Evolutionary conservation across 2,797 vertebrate genomes (phyloP), one percentile per base, ranked within the genome.

Genomic region (Sus cebifrons): DNA sequence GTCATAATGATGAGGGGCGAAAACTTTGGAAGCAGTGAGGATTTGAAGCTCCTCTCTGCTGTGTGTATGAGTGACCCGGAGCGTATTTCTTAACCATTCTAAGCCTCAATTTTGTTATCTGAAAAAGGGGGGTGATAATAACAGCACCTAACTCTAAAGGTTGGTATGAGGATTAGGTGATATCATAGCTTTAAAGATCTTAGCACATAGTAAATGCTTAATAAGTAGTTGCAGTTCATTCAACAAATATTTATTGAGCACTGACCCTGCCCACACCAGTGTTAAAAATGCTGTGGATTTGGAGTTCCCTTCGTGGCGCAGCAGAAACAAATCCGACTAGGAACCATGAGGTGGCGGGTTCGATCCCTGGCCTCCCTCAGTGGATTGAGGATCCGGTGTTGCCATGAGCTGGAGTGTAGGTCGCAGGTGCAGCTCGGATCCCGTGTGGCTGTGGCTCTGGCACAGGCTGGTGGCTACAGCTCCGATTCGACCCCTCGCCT

Each of bases 101-200:
- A 68, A 92, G 89, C 79, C 67, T 96, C 71, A 36, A 21, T 93
- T 91, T 89, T 93, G 79, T 91, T 70, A 79, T 95, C 89, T 95
- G 49, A 94, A 60, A 94, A 90, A 84, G 36, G 17, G 44, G 44
- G 44, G 44, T 49, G 9, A 6, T 88, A 64, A 73, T 83, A 52
- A 86, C 9, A 75, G 58, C 32, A 29, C 64, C 77, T 89, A 52
- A 20, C 73, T 97, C 23, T n/a, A 49, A 27, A 84, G 77, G 32
- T 83, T 91, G 86, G 68, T 36, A 58, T 85, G 89, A 93, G 49
- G 58, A 73, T 40, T 44, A 52, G 60, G 62, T 89, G 65, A 87
- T 60, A 81, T 77, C 25, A 67, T 40, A 64, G 81, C 84, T 77
- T 75, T 73, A 73, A 77, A 96, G 77, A 71, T 52, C 23, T 81